Evolutionary conservation across 1,140 invertebrate species (phyloP).

Genomic region (Elymnias hypermnestra): DNA sequence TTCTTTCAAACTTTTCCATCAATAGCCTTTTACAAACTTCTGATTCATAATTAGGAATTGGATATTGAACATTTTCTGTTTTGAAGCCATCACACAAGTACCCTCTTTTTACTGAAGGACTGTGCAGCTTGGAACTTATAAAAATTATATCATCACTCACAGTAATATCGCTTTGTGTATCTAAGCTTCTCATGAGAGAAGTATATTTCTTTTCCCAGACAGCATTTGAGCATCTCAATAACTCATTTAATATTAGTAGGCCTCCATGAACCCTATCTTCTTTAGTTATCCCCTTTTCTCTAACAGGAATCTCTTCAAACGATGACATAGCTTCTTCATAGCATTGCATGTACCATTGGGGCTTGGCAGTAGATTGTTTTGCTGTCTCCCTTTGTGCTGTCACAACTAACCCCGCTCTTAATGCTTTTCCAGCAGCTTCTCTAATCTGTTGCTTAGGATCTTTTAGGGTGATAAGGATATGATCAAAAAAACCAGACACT

Average conservation of each 20-base stretch:
- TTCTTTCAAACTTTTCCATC: slow-evolving; percentile 88
- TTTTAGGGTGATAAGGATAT: slow-evolving; percentile 94
- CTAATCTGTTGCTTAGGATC: slow-evolving; percentile 95
- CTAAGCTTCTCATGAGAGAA: slow-evolving; percentile 78
- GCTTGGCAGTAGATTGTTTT: slow-evolving; percentile 91
- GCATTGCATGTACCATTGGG: slow-evolving; percentile 94
- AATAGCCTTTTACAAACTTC: slow-evolving; percentile 91
- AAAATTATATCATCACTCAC: slow-evolving; percentile 78
- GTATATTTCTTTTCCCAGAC: slow-evolving; percentile 91
- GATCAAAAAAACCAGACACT: slow-evolving; percentile 96
- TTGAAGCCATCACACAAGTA: slow-evolving; percentile 68
- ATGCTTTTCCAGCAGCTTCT: slow-evolving; percentile 93
- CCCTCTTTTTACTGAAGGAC: slow-evolving; percentile 77
- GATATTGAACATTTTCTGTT: slow-evolving; percentile 65
- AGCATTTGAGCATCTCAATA: slow-evolving; percentile 94
- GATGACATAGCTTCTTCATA: slow-evolving; percentile 91
- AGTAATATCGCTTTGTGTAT: slow-evolving; percentile 66
- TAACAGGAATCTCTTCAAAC: slow-evolving; percentile 83
- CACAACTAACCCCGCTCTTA: slow-evolving; percentile 94
- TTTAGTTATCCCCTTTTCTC: slow-evolving; percentile 86
- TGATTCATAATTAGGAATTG: slow-evolving; percentile 86
- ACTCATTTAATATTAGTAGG: slow-evolving; percentile 94
- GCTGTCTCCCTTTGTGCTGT: slow-evolving; percentile 95
- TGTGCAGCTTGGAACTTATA: slow-evolving; percentile 77
- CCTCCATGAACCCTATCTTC: slow-evolving; percentile 97